A percentile compares a stretch with the other conserved stretches of the same genome.
These are phyloP conservation scores for Trachelipus rathkii DNA, from an alignment of 1,140 invertebrate genomes.

Conservation along the genomic window DNA sequence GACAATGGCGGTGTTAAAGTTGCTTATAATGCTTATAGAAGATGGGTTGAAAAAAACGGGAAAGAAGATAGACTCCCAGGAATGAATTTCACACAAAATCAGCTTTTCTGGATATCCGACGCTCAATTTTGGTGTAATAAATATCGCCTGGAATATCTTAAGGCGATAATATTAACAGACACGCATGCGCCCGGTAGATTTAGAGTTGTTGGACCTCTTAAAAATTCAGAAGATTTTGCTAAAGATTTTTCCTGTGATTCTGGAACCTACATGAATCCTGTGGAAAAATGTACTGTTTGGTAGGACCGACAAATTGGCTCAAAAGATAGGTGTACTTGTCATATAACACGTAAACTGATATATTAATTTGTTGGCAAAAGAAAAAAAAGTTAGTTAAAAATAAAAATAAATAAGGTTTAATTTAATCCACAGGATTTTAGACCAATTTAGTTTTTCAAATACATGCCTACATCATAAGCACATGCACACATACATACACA, in stretches of 20 bases:
- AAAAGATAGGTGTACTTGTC: no score
- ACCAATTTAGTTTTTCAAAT: no score
- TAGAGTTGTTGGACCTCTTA: constrained; percentile 81
- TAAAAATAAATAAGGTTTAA: no score
- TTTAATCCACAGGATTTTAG: no score
- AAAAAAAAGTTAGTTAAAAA: no score
- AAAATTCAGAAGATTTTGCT: constrained; percentile 84
- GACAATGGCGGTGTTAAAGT: constrained; percentile 87
- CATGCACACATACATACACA: no score
- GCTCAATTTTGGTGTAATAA: constrained; percentile 44
- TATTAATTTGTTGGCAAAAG: no score
- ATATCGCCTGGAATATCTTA: constrained; percentile 31
- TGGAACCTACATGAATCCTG: constrained; percentile 81
- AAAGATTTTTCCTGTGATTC: constrained; percentile 68
- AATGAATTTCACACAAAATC: constrained; percentile 68
- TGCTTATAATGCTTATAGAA: constrained; percentile 73
- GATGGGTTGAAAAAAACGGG: constrained; percentile 46
- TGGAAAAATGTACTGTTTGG: constrained; percentile 65
- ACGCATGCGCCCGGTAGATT: constrained; percentile 69
- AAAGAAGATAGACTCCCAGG: constrained; percentile 64
- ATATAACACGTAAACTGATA: no score
- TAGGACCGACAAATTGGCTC: no score
- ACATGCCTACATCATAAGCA: no score
- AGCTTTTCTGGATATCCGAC: constrained; percentile 66
- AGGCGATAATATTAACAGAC: constrained; percentile 34